Conservation (phyloP, 2,888 invertebrate genomes). For the Onchidella celtica region DNA sequence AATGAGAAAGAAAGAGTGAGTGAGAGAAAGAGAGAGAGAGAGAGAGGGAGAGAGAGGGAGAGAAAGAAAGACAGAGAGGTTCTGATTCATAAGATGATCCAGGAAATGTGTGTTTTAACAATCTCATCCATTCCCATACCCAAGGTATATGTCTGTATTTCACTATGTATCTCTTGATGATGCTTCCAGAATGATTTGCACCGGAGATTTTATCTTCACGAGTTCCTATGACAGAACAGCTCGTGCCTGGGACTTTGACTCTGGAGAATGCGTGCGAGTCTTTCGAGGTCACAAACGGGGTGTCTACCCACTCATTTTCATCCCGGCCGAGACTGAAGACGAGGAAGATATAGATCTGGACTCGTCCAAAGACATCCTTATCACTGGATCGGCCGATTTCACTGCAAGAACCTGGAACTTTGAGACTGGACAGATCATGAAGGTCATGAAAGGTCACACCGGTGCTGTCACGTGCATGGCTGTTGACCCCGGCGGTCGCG, state of each 20-base stretch:
- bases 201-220: constrained; percentile 80
- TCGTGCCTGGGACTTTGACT: constrained; percentile 81
- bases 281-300: constrained; percentile 81
- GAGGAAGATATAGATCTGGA: constrained; percentile 69
- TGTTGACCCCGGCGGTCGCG: constrained; percentile 78
- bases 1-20: too few relatives aligned
- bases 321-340: constrained; percentile 80
- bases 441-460: constrained; percentile 80
- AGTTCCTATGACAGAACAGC: constrained; percentile 79
- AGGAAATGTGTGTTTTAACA: too few relatives aligned
- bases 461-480: constrained; percentile 81
- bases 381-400: constrained; percentile 80
- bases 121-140: too few relatives aligned
- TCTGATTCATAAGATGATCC: too few relatives aligned
- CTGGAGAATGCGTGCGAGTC: constrained; percentile 79
- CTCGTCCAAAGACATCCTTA: constrained; percentile 75
- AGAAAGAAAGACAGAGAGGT: too few relatives aligned
- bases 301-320: constrained; percentile 81
- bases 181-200: constrained; percentile 78
- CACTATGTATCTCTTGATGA: too few relatives aligned
- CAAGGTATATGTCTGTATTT: too few relatives aligned
- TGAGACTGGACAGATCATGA: constrained; percentile 78
- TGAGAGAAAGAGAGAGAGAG: too few relatives aligned
- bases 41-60: too few relatives aligned
- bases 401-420: constrained; percentile 80